Evolutionary conservation across 2,113 vertebrate genomes (phyloP), one percentile per base, ranked within the genome.

Genomic region (Urocynchramus pylzowi): DNA sequence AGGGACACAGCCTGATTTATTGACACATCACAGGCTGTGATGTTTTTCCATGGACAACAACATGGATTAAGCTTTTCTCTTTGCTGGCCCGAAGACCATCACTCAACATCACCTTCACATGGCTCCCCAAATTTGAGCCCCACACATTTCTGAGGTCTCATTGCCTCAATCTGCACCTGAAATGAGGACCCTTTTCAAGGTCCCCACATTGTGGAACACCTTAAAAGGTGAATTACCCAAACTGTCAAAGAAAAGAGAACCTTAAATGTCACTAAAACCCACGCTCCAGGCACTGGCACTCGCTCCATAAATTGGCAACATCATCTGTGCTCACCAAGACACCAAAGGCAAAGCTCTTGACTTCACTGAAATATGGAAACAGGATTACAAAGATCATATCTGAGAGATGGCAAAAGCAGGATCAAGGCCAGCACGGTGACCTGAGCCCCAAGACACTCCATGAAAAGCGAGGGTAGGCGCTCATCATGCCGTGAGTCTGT

Each of bases 401-500:
- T 23, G 21, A 6, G 54, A 63, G 64, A 33, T 5, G 53, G 59
- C 3, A 33, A 50, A 79, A 54, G 16, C 11, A 15, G 31, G 26
- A 24, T 68, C 52, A 6, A 54, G 56, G 70, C 45, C 61, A 67
- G 4, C 31, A 9, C 27, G 24, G 61, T 5, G 56, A 45, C 24
- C 13, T 24, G 14, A 30, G 45, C 19, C 59, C 11, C 1, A 1
- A 27, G 21, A 76, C 5, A 6, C 45, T 7, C 28, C 2, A 0
- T 2, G 47, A 26, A 35, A 76, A 83, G 42, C 0, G 3, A 59
- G 61, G 27, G 23, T 10, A 24, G 0, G 26, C 21, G 8, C 39
- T 16, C 5, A 0, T 11, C 45, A 0, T 7, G 13, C 71, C 67
- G 89, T 0, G 1, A 69, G 39, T 11, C 0, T 0, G 15, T 57